Evolutionary conservation across 2,113 vertebrate genomes (phyloP), one percentile per base, ranked within the genome.

Genomic region (Nothocercus nigrocapillus): DNA sequence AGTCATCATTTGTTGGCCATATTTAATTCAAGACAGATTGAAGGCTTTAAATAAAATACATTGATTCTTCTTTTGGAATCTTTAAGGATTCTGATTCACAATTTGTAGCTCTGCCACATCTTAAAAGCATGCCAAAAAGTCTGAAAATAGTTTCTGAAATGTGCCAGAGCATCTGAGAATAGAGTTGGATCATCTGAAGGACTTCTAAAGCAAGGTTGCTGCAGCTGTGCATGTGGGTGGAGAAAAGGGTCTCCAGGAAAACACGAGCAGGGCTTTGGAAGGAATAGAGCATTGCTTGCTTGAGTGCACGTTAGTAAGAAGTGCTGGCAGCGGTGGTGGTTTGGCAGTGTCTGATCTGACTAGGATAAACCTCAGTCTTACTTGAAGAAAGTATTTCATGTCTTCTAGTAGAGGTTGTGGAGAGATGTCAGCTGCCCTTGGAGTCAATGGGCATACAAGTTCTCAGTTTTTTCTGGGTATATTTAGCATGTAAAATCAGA

Each of bases 351-450:
- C 78, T 51, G 24, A 51, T 64, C 83, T 76, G 36, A 47, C 38
- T 17, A 42, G 79, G 34, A 9, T 34, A 14, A 42, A 40, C 42
- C 34, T 36, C 34, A 38, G 11, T 9, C 34, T 36, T 36, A 44
- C 5, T 11, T 73, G 51, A 66, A 54, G 53, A 28, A 45, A 20
- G 24, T 16, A 40, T 3, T 42, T 64, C 7, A 13, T 51, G 28
- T 27, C 56, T 36, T 32, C 58, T 42, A 1, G 1, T 10, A 19
- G 0, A 0, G 38, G 27, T 7, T 7, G 13, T 8, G 25, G 56
- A 45, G n/a, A 1, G 2, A 27, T 20, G 25, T 27, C 42, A 34
- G 9, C 42, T 9, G 40, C 30, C n/a, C 1, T 2, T 15, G 14
- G 21, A 62, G 25, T 22, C n/a, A 13, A 6, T 9, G 51, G 64